phyloP scores from a whole-genome alignment of 2,888 invertebrate genomes.

The Hartigia nigra region DNA sequence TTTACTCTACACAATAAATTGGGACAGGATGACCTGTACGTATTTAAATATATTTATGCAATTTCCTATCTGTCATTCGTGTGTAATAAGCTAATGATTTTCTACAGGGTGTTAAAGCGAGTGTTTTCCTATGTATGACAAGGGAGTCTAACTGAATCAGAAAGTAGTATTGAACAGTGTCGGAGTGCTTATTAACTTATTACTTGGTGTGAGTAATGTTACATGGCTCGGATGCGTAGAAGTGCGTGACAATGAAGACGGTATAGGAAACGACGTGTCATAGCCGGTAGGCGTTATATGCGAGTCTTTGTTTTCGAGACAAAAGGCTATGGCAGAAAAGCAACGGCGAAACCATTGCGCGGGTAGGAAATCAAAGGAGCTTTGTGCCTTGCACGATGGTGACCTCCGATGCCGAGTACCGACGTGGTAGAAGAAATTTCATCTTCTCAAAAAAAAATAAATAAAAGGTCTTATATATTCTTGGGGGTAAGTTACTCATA shows the following conservation, averaged over 20 bases:
- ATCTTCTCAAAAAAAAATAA: neutral
- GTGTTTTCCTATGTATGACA: neutral
- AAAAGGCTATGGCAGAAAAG: constrained; percentile 11
- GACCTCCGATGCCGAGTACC: neutral
- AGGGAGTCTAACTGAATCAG: neutral
- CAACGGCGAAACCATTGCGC: constrained; percentile 17
- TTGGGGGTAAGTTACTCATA: neutral
- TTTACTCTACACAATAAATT: neutral
- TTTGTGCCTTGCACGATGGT: constrained; percentile 18
- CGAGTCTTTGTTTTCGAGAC: constrained; percentile 26
- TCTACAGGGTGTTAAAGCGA: neutral
- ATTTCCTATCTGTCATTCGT: constrained; percentile 6
- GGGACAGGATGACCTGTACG: too few relatives aligned
- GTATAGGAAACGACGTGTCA: neutral
- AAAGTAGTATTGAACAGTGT: neutral
- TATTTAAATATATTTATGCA: neutral
- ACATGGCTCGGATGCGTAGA: neutral
- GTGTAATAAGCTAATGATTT: neutral
- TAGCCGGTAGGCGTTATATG: constrained; percentile 18
- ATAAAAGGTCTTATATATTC: neutral
- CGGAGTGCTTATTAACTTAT: neutral
- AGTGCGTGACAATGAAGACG: neutral
- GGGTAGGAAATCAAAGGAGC: constrained; percentile 35
- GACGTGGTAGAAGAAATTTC: neutral
- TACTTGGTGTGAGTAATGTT: neutral